Conservation (phyloP, 2,797 vertebrate genomes). For the Mus caroli region DNA sequence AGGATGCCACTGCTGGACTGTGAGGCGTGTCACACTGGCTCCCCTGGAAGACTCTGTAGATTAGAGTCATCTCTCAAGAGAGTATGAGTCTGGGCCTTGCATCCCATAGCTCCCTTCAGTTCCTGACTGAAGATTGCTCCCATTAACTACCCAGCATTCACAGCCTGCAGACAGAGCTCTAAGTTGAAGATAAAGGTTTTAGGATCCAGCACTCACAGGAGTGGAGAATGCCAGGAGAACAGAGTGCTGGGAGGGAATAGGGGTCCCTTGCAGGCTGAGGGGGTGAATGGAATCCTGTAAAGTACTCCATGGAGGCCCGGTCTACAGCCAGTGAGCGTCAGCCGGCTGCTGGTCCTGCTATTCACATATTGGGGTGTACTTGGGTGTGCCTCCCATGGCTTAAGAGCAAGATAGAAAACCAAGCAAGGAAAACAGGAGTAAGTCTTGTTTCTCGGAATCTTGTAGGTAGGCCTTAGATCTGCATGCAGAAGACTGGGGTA, state of each 20-base stretch:
- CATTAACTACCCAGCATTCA: not conserved
- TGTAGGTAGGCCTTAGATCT: not conserved
- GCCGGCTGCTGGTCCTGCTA: not conserved
- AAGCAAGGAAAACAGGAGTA: not conserved
- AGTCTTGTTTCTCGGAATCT: not conserved
- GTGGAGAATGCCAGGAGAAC: not conserved
- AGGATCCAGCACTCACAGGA: not conserved
- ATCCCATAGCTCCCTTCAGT: not conserved
- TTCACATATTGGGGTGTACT: fast-evolving
- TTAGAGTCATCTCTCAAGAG: not conserved
- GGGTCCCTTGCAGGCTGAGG: not conserved
- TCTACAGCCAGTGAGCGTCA: fast-evolving
- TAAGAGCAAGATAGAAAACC: not conserved
- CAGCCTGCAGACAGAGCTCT: not conserved
- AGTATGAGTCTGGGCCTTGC: not conserved
- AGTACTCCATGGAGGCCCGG: not conserved
- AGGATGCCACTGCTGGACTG: not conserved
- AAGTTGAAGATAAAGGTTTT: not conserved
- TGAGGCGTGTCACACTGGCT: not conserved
- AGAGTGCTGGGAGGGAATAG: not conserved
- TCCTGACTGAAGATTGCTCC: not conserved
- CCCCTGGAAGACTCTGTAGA: not conserved
- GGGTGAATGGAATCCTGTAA: fast-evolving
- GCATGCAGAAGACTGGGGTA: not conserved
- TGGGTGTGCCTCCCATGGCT: not conserved